Base-by-base conservation (phyloP, 2,888 invertebrate species). In the Ophioninae sp. region DNA sequence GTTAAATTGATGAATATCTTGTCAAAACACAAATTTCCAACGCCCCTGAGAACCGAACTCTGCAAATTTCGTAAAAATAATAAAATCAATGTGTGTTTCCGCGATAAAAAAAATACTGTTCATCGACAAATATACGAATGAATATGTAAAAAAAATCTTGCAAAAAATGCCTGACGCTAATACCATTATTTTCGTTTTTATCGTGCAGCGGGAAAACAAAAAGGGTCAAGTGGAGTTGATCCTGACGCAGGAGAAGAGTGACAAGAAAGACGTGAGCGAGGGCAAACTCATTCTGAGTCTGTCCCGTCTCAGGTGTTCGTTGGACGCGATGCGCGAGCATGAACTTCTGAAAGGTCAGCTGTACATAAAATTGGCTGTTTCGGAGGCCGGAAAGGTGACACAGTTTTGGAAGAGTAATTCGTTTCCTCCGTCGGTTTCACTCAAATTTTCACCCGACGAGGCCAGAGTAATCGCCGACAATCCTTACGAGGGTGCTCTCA, bases 341-440 rank as follows among this genome's bases (percentile, higher is more conserved):
- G 96, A 96, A 90, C 94, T 94, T 87, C 94, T 94, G 86, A 95
- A 95, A 93, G 96, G 95, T 56, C 95, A 95, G 76, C 94, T 97
- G 88, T 97, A 97, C 91, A 94, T 97, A 85, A 97, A 97, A 93
- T 96, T 97, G 81, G 95, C 96, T 0, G 95, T 96, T 83, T 94
- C 96, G 85, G 96, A 97, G 90, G 95, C 95, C 82, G 95, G 95
- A 86, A 88, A 93, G 73, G 93, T 94, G 57, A 93, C 93, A 41
- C 93, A 93, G 79, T 93, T 94, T 85, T 96, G 97, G 96, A 96
- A 96, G 91, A 96, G 96, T 87, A 95, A 95, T 88, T 94, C 95
- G 85, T 97, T 97, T 92, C 93, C 94, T 20, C 96, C 97, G 6
- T 95, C 96, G 5, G 95, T 97, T 81, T 96, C 96, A n/a, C 95